Conservation (phyloP, 64 coral and sea anemone species). For the Platygyra sinensis region DNA sequence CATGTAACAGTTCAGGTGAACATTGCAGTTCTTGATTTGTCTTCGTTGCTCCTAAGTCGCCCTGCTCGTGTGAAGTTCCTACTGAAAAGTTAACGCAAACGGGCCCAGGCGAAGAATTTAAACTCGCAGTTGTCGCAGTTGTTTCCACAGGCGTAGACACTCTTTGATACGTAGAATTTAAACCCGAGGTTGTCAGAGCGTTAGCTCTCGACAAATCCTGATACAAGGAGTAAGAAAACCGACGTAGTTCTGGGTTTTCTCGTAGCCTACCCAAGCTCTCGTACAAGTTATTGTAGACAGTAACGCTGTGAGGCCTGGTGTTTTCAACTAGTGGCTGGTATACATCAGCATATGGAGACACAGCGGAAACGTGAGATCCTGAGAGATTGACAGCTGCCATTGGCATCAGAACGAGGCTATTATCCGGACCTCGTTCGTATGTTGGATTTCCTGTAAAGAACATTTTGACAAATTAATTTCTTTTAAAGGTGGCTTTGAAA, state of each 20-base stretch:
- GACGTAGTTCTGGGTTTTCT: background rate
- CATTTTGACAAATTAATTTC: background rate
- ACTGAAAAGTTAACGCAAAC: background rate
- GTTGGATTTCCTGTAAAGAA: conserved; percentile 42
- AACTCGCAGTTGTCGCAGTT: background rate
- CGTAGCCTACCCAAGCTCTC: conserved; percentile 9
- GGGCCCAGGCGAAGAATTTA: background rate
- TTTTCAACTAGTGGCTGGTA: conserved; percentile 25
- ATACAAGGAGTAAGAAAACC: background rate
- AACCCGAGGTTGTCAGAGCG: background rate
- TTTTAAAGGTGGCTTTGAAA: background rate
- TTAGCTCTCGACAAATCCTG: background rate
- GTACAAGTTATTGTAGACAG: conserved; percentile 12
- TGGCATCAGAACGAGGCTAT: conserved; percentile 9
- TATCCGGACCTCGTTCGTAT: conserved; percentile 24
- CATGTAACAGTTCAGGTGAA: background rate
- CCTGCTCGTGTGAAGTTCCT: background rate
- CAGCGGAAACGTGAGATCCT: background rate
- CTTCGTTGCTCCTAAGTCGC: background rate
- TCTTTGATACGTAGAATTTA: background rate
- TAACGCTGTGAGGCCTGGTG: background rate
- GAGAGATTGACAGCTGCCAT: background rate
- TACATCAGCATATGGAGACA: background rate
- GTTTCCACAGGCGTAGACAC: background rate
- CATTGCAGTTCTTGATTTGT: background rate